Base-by-base conservation (phyloP, 2,888 invertebrate species). In the Leptogaster cylindrica region DNA sequence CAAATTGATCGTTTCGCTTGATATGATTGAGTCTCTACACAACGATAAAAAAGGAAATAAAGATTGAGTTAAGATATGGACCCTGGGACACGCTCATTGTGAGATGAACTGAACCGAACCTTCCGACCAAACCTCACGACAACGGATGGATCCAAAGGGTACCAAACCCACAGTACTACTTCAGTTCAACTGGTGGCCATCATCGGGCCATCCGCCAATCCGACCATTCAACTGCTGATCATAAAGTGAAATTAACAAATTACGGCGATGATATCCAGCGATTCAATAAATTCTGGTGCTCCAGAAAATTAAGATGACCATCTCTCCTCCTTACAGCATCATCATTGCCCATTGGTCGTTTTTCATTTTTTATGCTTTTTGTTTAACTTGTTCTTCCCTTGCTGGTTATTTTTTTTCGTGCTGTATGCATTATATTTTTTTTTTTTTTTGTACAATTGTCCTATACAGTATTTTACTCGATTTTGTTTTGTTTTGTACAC, bases 201-300 rank as follows among this genome's bases (percentile, higher is more conserved):
- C n/a, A n/a, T n/a, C 51, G 6, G 28, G 14, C 46, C 18, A 4
- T 2, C 18, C 27, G 51, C 2, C 16, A 31, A 18, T 10, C 31
- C 10, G 12, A 25, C 25, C n/a, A 27, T 12, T n/a, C 50, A 10
- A 50, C 8, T 39, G 25, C 23, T 41, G 58, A 39, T 58, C 58
- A 58, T 58, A 68, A 68, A 66, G 65, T 51, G 68, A 58, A 68
- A 68, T 68, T 65, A 68, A 68, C 68, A 68, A 68, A 68, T 68
- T 68, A 65, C 65, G 27, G 36, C 61, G 68, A 55, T 61, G 61
- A 68, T 68, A 66, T 27, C 58, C 41, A 25, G 50, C 65, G 39
- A 39, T 58, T 58, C 25, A 58, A 58, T 58, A 58, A 58, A 58
- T 58, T 58, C 41, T 58, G 58, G 23, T 58, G 58, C 58, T 58